These are phyloP conservation scores for Muricea muricata DNA, from an alignment of 92 coral and sea anemone species.

Conservation along the genomic window DNA sequence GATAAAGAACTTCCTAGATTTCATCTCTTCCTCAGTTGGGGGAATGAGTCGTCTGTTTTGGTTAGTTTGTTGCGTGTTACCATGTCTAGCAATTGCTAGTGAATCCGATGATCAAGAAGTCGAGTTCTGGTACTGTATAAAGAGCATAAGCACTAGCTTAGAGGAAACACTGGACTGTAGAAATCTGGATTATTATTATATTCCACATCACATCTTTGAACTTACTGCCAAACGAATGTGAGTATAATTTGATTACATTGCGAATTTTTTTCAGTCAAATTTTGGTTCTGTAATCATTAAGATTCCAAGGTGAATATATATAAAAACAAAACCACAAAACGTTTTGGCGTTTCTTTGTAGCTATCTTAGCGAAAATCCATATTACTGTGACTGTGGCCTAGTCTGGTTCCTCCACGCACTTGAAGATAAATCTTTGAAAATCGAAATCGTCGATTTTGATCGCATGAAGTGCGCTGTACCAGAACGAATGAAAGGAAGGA, in stretches of 20 bases:
- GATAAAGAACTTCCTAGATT: neutral
- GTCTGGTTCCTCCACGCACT: neutral
- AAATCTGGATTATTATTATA: neutral
- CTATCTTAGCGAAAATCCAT: neutral
- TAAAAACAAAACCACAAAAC: neutral
- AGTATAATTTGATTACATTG: neutral
- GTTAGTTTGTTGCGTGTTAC: neutral
- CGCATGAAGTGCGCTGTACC: neutral
- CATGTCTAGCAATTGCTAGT: neutral
- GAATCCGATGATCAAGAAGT: neutral
- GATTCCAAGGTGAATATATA: too few relatives aligned
- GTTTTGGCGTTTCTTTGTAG: neutral
- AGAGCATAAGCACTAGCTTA: neutral
- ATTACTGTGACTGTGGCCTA: too few relatives aligned
- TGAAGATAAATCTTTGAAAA: neutral
- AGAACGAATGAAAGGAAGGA: neutral
- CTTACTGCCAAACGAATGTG: neutral
- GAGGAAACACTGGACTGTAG: neutral
- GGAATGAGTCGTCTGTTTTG: neutral
- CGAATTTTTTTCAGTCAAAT: neutral
- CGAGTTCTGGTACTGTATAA: neutral
- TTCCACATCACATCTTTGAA: neutral
- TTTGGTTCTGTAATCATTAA: too few relatives aligned
- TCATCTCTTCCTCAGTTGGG: too few relatives aligned
- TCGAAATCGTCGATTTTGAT: neutral